Evolutionary conservation across 2,888 invertebrate genomes (phyloP), one percentile per base, ranked within the genome.

Genomic region (Coelinius sp.): DNA sequence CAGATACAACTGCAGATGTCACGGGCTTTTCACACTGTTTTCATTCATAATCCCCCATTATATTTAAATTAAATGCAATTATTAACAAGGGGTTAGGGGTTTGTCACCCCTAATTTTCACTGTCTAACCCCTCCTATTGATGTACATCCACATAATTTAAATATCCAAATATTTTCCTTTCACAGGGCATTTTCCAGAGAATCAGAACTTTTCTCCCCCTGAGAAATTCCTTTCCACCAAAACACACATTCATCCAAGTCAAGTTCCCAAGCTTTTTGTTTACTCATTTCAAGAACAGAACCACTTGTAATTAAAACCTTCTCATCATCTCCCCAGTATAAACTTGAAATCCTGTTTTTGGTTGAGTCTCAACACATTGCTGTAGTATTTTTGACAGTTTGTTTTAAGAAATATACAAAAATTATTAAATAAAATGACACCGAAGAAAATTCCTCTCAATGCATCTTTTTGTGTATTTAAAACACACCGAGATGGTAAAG

Each of bases 1-100:
- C 56, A 59, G 17, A 35, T 35, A 14, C 46, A 6, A 17, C 35
- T 27, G 25, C 53, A 53, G 52, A 24, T 53, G 56, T 56, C 25
- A 56, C 14, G 27, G 10, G 8, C n/a, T n/a, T 59, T 59, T 59
- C 59, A 35, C 59, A 59, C 17, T 59, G 35, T 59, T 59, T 59
- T 35, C n/a, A 14, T 3, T 27, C 31, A 31, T 2, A 31, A 56
- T 53, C 53, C 53, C 35, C 17, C 20, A 10, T 1, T 20, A 17
- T 59, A 31, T 25, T 12, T 53, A 4, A 14, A 59, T 59, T 59
- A 27, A 59, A 56, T 31, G 17, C 14, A 27, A 14, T 56, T 35
- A 35, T 59, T 59, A 25, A 25, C 49, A 8, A 7, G 14, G 46
- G 46, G 14, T 14, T 46, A 17, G 56, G 56, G 31, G 7, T 6